Conservation (phyloP, 2,113 vertebrate genomes). For the Capricornis sumatraensis region DNA sequence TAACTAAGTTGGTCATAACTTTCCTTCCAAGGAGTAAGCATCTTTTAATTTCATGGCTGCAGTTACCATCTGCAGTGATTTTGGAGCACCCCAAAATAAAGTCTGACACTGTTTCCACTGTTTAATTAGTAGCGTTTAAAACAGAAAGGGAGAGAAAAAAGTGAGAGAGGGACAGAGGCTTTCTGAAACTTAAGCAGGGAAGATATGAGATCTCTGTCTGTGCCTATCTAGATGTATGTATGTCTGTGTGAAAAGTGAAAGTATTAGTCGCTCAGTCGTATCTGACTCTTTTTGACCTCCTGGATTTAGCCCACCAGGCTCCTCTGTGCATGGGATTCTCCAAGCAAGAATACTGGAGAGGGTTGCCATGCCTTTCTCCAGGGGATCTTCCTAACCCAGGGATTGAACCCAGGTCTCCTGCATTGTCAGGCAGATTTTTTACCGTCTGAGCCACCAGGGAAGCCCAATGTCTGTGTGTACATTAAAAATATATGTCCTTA, state of each 20-base stretch:
- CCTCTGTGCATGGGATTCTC: background rate
- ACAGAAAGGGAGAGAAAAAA: background rate
- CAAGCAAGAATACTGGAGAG: background rate
- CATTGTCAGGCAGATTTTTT: background rate
- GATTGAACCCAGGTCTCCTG: background rate
- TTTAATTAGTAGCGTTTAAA: background rate
- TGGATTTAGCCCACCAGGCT: background rate
- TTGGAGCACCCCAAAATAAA: too few species aligned
- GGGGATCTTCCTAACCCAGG: background rate
- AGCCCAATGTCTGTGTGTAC: background rate
- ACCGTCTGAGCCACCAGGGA: background rate
- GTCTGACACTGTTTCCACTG: too few species aligned
- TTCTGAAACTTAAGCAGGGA: background rate
- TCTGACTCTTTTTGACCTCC: background rate
- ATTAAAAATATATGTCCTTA: background rate
- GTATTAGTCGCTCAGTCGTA: background rate
- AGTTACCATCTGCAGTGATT: too few species aligned
- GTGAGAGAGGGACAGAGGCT: background rate
- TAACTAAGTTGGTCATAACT: too few species aligned
- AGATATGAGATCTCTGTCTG: background rate
- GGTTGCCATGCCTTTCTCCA: background rate
- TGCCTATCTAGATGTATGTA: background rate
- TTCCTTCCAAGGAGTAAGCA: too few species aligned
- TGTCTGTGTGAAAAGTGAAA: background rate
- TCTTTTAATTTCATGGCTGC: too few species aligned